Conservation (phyloP, 1,140 invertebrate species). For the Protaetia brevitarsis region DNA sequence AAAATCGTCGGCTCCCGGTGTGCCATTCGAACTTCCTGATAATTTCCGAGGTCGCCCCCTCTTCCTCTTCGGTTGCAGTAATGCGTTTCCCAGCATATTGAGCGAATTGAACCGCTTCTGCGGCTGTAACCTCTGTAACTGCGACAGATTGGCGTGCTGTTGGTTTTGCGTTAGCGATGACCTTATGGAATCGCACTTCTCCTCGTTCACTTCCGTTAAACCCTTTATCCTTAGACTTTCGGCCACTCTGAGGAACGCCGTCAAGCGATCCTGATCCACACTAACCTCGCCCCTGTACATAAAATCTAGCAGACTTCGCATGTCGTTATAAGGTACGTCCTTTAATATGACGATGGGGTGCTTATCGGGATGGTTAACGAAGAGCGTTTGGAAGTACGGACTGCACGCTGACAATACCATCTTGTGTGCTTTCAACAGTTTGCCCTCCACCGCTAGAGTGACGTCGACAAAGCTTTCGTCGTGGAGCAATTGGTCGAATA, state of each 20-base stretch:
- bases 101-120: slow-evolving; percentile 56
- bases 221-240: slow-evolving; percentile 89
- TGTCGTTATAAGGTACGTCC: slow-evolving; percentile 85
- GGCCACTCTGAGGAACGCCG: slow-evolving; percentile 81
- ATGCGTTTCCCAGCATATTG: slow-evolving; percentile 70
- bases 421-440: slow-evolving; percentile 87
- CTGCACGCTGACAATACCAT: slow-evolving; percentile 92
- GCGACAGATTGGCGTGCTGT: slow-evolving; percentile 58
- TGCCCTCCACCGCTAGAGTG: slow-evolving; percentile 87
- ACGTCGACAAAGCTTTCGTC: slow-evolving; percentile 92
- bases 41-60: slow-evolving; percentile 79
- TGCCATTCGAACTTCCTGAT: slow-evolving; percentile 73
- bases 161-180: slow-evolving; percentile 58
- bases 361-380: slow-evolving; percentile 83
- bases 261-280: slow-evolving; percentile 83
- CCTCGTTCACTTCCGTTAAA: slow-evolving; percentile 85
- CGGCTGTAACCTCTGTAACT: slow-evolving; percentile 36
- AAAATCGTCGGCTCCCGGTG: slow-evolving; percentile 59
- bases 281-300: slow-evolving; percentile 93
- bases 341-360: slow-evolving; percentile 91
- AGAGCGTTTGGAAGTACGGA: slow-evolving; percentile 88
- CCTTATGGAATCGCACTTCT: slow-evolving; percentile 67
- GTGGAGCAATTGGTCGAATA: slow-evolving; percentile 86
- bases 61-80: slow-evolving; percentile 78
- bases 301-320: slow-evolving; percentile 86